Evolutionary conservation across 2,113 vertebrate species (phyloP), one percentile per base, ranked within the genome.

Genomic region (Pitta sordida): DNA sequence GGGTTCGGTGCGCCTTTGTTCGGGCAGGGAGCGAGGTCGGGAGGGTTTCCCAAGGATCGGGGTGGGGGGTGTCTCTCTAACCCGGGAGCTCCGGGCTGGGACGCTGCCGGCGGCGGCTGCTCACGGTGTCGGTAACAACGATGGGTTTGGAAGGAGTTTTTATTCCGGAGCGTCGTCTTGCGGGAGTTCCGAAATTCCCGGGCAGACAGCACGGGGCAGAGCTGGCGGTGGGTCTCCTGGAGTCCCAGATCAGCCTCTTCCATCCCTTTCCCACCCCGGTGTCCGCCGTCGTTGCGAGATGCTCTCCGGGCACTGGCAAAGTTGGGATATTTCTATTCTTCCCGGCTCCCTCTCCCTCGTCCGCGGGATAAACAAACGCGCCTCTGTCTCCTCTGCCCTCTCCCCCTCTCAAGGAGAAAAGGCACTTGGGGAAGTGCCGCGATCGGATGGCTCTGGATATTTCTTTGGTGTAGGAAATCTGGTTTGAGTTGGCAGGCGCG

Each of bases 401-500:
- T 64, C n/a, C 48, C 65, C 73, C 52, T 70, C 65, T n/a, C 51
- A 52, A 69, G 51, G 59, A 83, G 79, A n/a, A 92, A 92, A 93
- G 69, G 86, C 81, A 11, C 81, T 90, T 29, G 5, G 52, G 74
- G 73, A 87, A 91, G 84, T 44, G 65, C 78, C 18, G 34, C 10
- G 24, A 27, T n/a, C 53, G 65, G 62, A 65, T 75, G 22, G 44
- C 83, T 89, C 91, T 6, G 62, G 68, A 51, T 71, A 6, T 88
- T 91, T 85, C 62, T 86, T 16, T 32, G 82, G 81, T 62, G 83
- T 91, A 46, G 91, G 68, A 92, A 83, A 89, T 87, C 83, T 91
- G 81, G 27, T 91, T 87, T 15, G 84, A 88, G 92, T 93, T 92
- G 92, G 92, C 83, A 93, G 89, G 76, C 51, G 62, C 69, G 8